Base-by-base conservation (phyloP, 2,888 invertebrate genomes). In the Esperia sulphurella region DNA sequence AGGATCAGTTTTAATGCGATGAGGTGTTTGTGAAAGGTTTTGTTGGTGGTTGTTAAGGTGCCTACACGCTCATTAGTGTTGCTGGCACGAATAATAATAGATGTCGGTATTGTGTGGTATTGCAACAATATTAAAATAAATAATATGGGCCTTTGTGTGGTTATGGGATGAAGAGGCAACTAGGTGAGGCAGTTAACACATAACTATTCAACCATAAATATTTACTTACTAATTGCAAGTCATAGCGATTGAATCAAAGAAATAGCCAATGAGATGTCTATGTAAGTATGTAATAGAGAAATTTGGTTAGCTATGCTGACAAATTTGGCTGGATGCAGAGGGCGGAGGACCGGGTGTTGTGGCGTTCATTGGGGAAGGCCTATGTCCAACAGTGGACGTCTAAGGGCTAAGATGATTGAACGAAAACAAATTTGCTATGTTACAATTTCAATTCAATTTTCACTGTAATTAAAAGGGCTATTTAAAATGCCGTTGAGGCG, bases 121-220 rank as follows among this genome's bases (percentile, higher is more conserved):
- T 76, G 82, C 81, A 83, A 85, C 84, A 83, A 82, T 85, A 83
- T 83, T 85, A 82, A 82, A 86, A 87, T 87, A 86, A 86, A 82
- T 85, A 84, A 85, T 85, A 80, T 75, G 75, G 71, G 64, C 66
- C 78, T 82, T 83, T 83, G 81, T 80, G 7, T 14, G 39, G 8
- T 8, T n/a, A n/a, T 7, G 39, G 14, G 14, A 39, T 8, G 14
- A 28, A 30, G 21, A 21, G 21, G 21, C 21, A 21, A 21, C n/a
- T 21, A 21, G 21, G 21, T 5, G 21, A 21, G 21, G 21, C 21
- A 21, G 21, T 21, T 41, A 30, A 29, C 39, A 39, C 13, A n/a
- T 39, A 14, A 39, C 8, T 31, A n/a, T n/a, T 9, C 13, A 12
- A 12, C 8, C 13, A 39, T 39, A 39, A 39, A 35, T n/a, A 35